Evolutionary conservation across 2,888 invertebrate species (phyloP).

Genomic region (Bembecia ichneumoniformis): DNA sequence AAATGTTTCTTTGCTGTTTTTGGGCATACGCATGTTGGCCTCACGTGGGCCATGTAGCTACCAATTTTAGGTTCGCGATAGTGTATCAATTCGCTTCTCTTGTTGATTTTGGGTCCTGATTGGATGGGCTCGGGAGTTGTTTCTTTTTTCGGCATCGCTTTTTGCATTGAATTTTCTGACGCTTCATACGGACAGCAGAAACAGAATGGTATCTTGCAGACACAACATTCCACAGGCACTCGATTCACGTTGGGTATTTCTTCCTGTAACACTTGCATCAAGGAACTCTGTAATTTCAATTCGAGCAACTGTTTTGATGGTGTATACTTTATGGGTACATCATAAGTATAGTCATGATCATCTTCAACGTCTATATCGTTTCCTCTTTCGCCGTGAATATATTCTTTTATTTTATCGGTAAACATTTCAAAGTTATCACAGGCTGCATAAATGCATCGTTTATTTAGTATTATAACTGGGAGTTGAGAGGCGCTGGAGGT

Average conservation of each 20-base stretch:
- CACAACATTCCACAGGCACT: slow-evolving; percentile 29
- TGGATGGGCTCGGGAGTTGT: slow-evolving; percentile 6
- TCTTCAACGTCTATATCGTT: slow-evolving; percentile 36
- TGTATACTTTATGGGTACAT: slow-evolving; percentile 37
- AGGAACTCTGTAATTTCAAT: slow-evolving; percentile 44
- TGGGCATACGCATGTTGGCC: slow-evolving; percentile 37
- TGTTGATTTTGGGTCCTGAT: slow-evolving; percentile 26
- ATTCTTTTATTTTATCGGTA: slow-evolving; percentile 38
- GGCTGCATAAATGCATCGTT: slow-evolving; percentile 46
- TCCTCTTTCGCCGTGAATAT: slow-evolving; percentile 31
- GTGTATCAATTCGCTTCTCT: slow-evolving; percentile 28
- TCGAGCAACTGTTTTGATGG: slow-evolving; percentile 30
- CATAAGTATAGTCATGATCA: slow-evolving; percentile 31
- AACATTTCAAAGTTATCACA: slow-evolving; percentile 51
- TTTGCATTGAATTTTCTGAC: slow-evolving; percentile 9
- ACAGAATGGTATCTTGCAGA: slow-evolving; percentile 38
- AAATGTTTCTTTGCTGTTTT: slow-evolving; percentile 45
- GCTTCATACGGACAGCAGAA: slow-evolving; percentile 28
- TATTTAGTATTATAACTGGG: slow-evolving; percentile 52
- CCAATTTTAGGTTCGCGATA: slow-evolving; percentile 50
- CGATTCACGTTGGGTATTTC: slow-evolving; percentile 36
- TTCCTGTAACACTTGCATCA: slow-evolving; percentile 47
- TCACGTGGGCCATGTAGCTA: slow-evolving; percentile 36
- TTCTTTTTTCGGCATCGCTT: neutral
- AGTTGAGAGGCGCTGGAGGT: slow-evolving; percentile 42